phyloP scores from a whole-genome alignment of 2,888 invertebrate species.

The Lochmaea capreae region DNA sequence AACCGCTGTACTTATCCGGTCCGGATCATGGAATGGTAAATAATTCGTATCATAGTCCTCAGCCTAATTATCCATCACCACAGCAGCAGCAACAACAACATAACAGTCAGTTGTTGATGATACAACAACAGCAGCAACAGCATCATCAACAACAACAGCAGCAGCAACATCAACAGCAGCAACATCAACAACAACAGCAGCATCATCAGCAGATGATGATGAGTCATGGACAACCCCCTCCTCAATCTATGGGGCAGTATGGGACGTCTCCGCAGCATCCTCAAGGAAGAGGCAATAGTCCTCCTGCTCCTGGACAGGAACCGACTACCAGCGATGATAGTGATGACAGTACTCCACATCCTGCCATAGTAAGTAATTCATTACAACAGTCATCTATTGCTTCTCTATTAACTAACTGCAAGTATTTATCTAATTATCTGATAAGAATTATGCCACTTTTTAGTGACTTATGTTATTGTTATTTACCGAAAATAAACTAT shows the following conservation, averaged over 20 bases:
- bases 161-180: constrained; percentile 60
- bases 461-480: no score
- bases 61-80: constrained; percentile 59
- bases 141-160: constrained; percentile 50
- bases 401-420: no score
- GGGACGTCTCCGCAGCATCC: constrained; percentile 69
- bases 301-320: constrained; percentile 68
- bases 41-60: constrained; percentile 63
- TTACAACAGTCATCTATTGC: no score
- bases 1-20: constrained; percentile 74
- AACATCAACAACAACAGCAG: constrained; percentile 62
- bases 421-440: no score
- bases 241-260: constrained; percentile 64
- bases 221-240: constrained; percentile 63
- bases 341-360: constrained; percentile 83
- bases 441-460: no score
- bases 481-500: no score
- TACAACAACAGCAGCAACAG: constrained; percentile 20
- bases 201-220: constrained; percentile 66
- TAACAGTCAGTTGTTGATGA: not conserved
- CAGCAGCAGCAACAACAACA: constrained; percentile 41
- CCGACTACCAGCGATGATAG: constrained; percentile 88
- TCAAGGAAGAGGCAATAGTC: constrained; percentile 73
- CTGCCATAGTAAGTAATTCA: constrained; percentile 68
- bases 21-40: constrained; percentile 64